Conservation (phyloP, 1,140 invertebrate species). For the Leptopilina clavipes region DNA sequence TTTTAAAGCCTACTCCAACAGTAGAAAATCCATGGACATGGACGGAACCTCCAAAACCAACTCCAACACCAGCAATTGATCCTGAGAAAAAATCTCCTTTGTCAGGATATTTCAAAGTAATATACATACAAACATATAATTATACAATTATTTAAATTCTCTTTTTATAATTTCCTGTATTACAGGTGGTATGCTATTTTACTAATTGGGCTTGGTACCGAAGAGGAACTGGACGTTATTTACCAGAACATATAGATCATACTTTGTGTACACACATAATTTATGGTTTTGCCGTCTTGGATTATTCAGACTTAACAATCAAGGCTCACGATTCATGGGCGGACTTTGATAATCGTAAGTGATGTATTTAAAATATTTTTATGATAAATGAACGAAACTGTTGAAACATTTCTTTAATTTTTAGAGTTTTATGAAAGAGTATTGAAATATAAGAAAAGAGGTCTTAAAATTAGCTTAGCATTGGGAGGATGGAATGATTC, state of each 20-base stretch:
- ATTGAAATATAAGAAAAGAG: constrained; percentile 84
- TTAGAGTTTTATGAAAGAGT: constrained; percentile 89
- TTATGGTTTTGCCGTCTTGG: constrained; percentile 92
- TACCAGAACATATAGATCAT: constrained; percentile 89
- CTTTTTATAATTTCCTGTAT: constrained; percentile 60
- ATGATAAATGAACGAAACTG: neutral
- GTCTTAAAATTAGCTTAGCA: constrained; percentile 88
- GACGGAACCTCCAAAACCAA: constrained; percentile 56
- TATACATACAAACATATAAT: neutral
- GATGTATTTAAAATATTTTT: too few relatives aligned
- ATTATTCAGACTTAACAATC: constrained; percentile 84
- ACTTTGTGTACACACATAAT: constrained; percentile 93
- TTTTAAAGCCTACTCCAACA: constrained; percentile 34
- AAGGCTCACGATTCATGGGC: constrained; percentile 92
- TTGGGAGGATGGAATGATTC: constrained; percentile 95
- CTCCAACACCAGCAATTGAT: constrained; percentile 63
- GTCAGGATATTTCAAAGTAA: constrained; percentile 69
- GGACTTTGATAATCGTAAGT: constrained; percentile 88
- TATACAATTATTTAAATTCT: neutral
- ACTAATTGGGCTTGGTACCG: constrained; percentile 96
- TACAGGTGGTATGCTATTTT: constrained; percentile 92
- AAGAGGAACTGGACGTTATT: constrained; percentile 86
- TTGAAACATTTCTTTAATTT: constrained; percentile 41
- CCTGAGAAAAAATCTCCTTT: constrained; percentile 68
- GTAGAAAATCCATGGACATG: constrained; percentile 57